Evolutionary conservation across 2,888 invertebrate genomes (phyloP).

Genomic region (Drosophila buzzatii): DNA sequence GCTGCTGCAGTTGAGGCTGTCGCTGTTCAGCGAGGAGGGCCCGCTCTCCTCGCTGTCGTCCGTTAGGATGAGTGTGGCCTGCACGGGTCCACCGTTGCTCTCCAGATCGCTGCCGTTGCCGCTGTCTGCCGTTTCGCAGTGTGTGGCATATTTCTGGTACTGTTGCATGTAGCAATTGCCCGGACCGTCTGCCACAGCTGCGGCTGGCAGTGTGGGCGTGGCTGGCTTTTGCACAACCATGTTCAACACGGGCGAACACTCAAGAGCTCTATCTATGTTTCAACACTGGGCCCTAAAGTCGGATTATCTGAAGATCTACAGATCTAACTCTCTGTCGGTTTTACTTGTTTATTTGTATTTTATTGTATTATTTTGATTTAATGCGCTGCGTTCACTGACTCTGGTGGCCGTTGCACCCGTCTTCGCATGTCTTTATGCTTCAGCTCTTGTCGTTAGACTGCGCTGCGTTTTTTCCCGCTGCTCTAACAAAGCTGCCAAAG

Average conservation of each 20-base stretch:
- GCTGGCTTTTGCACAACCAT: constrained; percentile 70
- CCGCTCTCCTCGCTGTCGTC: constrained; percentile 88
- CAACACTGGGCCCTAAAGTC: constrained; percentile 23
- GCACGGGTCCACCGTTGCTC: constrained; percentile 67
- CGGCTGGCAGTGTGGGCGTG: constrained; percentile 52
- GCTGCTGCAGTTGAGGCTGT: constrained; percentile 90
- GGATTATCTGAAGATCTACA: neutral
- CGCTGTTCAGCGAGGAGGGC: constrained; percentile 91
- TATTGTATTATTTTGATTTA: constrained; percentile 8
- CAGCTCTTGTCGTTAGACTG: constrained; percentile 78
- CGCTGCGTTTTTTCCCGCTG: constrained; percentile 57
- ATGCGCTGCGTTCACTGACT: constrained; percentile 74
- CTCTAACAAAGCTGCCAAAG: constrained; percentile 50
- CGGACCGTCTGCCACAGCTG: constrained; percentile 43
- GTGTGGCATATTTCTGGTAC: constrained; percentile 85
- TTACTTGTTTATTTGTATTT: constrained; percentile 26
- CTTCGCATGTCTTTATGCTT: constrained; percentile 76
- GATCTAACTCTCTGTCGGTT: neutral
- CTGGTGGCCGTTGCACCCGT: constrained; percentile 71
- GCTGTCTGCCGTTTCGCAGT: constrained; percentile 92
- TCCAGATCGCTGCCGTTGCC: constrained; percentile 95
- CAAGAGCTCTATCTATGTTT: neutral
- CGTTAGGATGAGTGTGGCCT: constrained; percentile 46
- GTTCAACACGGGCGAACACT: neutral
- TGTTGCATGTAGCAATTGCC: constrained; percentile 70